Conservation (phyloP, 92 coral and sea anemone species). For the Siderastrea siderea region DNA sequence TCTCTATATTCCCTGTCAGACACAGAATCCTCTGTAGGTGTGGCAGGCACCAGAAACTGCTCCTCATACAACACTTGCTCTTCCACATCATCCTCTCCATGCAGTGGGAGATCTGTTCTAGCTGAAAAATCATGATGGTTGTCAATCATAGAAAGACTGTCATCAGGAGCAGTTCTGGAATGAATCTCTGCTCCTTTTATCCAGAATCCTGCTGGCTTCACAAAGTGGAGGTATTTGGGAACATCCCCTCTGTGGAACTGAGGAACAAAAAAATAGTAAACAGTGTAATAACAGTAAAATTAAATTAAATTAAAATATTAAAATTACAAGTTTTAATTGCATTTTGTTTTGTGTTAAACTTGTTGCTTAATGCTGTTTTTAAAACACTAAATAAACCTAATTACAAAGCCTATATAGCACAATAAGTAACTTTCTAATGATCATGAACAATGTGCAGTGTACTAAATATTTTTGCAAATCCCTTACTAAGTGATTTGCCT, state of each 20-base stretch:
- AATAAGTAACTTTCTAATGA: too few species aligned
- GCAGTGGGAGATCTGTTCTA: neutral
- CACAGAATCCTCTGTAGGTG: conserved; percentile 70
- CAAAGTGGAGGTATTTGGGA: conserved; percentile 86
- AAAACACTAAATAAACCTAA: too few species aligned
- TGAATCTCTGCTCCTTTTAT: conserved; percentile 7
- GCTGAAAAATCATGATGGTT: neutral
- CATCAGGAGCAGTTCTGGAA: neutral
- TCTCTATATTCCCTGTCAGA: conserved; percentile 59
- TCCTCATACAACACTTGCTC: conserved; percentile 74
- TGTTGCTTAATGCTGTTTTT: too few species aligned
- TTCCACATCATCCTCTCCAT: conserved; percentile 47
- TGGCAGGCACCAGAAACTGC: conserved; percentile 64
- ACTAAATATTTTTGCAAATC: too few species aligned
- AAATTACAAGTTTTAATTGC: too few species aligned
- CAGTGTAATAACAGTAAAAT: too few species aligned
- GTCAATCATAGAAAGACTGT: neutral
- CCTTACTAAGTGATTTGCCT: too few species aligned
- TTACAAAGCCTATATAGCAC: too few species aligned
- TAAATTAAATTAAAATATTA: too few species aligned
- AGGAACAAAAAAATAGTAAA: neutral
- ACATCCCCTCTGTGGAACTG: conserved; percentile 89
- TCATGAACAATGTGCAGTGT: too few species aligned
- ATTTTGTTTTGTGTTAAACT: too few species aligned
- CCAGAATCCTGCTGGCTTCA: conserved; percentile 68